These are phyloP conservation scores for Danio albolineatus DNA, from an alignment of 2,797 vertebrate genomes.

Conservation along the genomic window DNA sequence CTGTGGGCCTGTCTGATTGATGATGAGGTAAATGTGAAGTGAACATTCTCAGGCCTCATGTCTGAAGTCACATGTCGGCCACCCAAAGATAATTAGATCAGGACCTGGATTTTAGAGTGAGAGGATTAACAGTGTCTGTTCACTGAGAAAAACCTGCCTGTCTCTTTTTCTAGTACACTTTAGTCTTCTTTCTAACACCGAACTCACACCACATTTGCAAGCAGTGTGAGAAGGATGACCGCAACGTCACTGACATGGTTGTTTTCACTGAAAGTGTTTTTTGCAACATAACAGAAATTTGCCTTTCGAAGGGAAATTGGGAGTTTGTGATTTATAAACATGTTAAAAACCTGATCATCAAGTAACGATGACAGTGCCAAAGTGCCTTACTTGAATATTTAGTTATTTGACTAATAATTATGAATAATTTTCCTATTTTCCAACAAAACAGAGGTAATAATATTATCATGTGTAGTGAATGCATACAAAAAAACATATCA, in stretches of 20 bases:
- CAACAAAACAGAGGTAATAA: too few relatives aligned
- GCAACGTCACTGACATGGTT: background rate
- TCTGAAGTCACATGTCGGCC: slow-evolving; percentile 35
- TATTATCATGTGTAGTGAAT: too few relatives aligned
- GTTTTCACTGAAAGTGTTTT: background rate
- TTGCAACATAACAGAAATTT: background rate
- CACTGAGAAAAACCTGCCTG: background rate
- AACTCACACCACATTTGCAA: slow-evolving; percentile 1
- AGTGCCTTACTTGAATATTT: too few relatives aligned
- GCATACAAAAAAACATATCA: too few relatives aligned
- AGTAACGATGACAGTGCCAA: too few relatives aligned
- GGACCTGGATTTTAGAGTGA: slow-evolving; percentile 32
- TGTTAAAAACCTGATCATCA: too few relatives aligned
- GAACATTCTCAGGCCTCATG: slow-evolving; percentile 11
- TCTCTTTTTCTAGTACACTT: background rate
- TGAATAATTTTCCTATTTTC: too few relatives aligned
- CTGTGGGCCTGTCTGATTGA: background rate
- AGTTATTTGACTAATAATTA: too few relatives aligned
- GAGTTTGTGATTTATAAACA: too few relatives aligned
- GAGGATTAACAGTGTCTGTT: slow-evolving; percentile 38
- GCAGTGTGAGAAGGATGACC: too few relatives aligned
- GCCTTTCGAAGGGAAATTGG: background rate
- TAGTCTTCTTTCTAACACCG: background rate
- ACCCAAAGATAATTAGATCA: slow-evolving; percentile 45
- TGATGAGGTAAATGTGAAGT: slow-evolving; percentile 16